phyloP scores from a whole-genome alignment of 2,113 vertebrate species.

The Chaetodon trifascialis region DNA sequence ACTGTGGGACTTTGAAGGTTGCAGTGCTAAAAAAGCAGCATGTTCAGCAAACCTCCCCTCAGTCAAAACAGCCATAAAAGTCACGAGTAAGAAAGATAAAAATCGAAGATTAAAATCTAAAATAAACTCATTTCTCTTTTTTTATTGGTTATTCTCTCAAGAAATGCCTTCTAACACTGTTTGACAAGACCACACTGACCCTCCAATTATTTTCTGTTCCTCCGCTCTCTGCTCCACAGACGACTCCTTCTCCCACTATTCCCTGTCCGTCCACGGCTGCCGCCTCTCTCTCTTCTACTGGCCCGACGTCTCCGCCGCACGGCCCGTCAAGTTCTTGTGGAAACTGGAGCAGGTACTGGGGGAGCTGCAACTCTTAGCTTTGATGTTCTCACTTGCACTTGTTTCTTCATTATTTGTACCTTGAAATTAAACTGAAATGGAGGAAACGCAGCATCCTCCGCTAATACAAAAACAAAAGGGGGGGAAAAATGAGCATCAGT shows the following conservation, averaged over 20 bases:
- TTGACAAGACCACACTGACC: constrained; percentile 16
- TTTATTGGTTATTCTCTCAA: neutral
- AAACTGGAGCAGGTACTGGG: constrained; percentile 95
- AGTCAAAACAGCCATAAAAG: neutral
- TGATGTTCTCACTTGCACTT: constrained; percentile 19
- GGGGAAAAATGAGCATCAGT: neutral
- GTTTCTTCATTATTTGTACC: constrained; percentile 31
- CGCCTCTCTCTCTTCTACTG: constrained; percentile 97
- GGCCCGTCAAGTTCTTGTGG: constrained; percentile 98
- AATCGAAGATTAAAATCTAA: constrained; percentile 13
- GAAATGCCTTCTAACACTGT: neutral
- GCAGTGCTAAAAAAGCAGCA: neutral
- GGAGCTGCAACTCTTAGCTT: constrained; percentile 27
- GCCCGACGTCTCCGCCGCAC: constrained; percentile 92
- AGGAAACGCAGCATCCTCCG: neutral
- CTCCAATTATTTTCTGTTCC: constrained; percentile 6
- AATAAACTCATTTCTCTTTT: neutral
- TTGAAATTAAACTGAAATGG: constrained; percentile 14
- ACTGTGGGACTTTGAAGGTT: constrained; percentile 6
- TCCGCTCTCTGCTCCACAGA: constrained; percentile 80
- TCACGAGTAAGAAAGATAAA: neutral
- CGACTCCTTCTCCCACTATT: constrained; percentile 96
- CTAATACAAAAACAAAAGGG: neutral
- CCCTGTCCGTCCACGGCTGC: constrained; percentile 94
- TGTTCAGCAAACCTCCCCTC: neutral